phyloP scores from a whole-genome alignment of 2,888 invertebrate genomes.

The Gastracanthus pulcherrimus region DNA sequence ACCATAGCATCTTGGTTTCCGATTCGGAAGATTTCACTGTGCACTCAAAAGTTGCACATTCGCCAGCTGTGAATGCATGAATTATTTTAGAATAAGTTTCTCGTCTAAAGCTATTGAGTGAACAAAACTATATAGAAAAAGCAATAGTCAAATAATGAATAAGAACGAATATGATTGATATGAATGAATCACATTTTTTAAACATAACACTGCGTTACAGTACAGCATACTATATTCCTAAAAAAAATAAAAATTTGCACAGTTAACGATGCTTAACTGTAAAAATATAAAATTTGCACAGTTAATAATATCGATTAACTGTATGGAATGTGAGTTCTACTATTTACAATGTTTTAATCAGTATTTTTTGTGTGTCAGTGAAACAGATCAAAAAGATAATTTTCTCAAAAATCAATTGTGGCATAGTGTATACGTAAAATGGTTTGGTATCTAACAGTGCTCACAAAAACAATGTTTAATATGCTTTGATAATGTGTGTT shows the following conservation, averaged over 20 bases:
- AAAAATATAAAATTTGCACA: neutral
- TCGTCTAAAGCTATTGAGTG: neutral
- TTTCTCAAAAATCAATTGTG: too few relatives aligned
- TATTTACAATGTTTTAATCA: slow-evolving; percentile 32
- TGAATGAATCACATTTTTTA: slow-evolving; percentile 40
- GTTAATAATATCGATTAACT: too few relatives aligned
- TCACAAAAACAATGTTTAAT: too few relatives aligned
- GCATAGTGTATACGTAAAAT: too few relatives aligned
- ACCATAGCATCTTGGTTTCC: slow-evolving; percentile 84
- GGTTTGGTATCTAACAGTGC: too few relatives aligned
- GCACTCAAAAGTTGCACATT: slow-evolving; percentile 90
- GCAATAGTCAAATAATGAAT: slow-evolving; percentile 42
- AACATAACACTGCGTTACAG: slow-evolving; percentile 25
- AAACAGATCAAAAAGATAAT: too few relatives aligned
- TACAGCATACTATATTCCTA: slow-evolving; percentile 11
- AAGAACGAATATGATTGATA: slow-evolving; percentile 42
- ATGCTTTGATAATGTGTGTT: too few relatives aligned
- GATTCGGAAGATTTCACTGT: slow-evolving; percentile 82
- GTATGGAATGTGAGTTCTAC: neutral
- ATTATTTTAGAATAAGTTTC: neutral
- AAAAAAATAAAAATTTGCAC: slow-evolving; percentile 30
- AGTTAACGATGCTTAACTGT: slow-evolving; percentile 13
- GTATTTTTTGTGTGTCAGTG: too few relatives aligned
- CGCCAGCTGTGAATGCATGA: slow-evolving; percentile 83
- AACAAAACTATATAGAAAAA: slow-evolving; percentile 37